Evolutionary conservation across 2,113 vertebrate genomes (phyloP).

Genomic region (Syrmaticus mikado): DNA sequence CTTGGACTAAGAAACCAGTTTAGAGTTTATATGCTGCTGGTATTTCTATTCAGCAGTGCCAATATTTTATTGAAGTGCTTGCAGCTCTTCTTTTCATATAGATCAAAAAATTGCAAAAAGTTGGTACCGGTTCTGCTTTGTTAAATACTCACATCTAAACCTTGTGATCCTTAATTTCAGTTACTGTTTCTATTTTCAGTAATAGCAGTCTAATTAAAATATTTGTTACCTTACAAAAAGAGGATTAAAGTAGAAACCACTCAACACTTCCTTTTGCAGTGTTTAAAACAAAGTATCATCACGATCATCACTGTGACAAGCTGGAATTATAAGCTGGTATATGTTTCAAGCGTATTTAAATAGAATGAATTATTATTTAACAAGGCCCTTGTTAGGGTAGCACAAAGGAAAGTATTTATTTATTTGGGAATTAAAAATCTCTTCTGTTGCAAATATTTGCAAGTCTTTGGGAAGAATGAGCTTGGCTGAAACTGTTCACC

Average conservation of each 20-base stretch:
- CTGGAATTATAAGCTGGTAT: constrained; percentile 58
- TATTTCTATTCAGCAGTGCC: background rate
- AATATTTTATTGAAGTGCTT: background rate
- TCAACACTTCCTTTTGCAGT: background rate
- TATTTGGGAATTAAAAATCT: background rate
- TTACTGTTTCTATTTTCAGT: background rate
- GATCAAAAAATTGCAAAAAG: background rate
- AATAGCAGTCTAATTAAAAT: background rate
- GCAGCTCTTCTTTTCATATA: background rate
- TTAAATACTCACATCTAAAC: background rate
- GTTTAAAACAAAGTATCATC: constrained; percentile 2
- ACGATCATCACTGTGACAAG: constrained; percentile 48
- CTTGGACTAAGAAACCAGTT: background rate
- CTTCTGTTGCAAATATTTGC: background rate
- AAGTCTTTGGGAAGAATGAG: background rate
- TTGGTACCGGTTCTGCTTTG: background rate
- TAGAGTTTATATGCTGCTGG: background rate
- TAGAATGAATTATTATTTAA: background rate
- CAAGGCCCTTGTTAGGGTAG: background rate
- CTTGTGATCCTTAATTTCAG: background rate
- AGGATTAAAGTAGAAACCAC: background rate
- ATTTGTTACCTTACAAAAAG: background rate
- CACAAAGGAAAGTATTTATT: background rate
- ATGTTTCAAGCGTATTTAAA: constrained; percentile 15
- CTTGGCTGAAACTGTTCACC: background rate